A percentile compares a stretch with the other conserved stretches of the same genome.
Evolutionary conservation across 2,797 vertebrate species (phyloP).

Genomic region (Miichthys miiuy): DNA sequence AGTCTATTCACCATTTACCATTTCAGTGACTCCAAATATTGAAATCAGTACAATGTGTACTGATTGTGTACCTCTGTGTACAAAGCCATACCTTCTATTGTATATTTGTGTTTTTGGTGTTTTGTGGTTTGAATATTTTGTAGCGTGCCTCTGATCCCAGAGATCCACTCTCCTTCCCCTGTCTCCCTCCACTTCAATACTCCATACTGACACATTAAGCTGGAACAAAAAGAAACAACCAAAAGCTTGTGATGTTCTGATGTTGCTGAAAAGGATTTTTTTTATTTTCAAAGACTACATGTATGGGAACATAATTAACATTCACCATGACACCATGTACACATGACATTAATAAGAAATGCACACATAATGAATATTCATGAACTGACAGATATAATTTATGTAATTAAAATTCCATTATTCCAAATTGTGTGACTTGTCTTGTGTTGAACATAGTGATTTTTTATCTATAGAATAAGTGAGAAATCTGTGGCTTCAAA

Average conservation of each 20-base stretch:
- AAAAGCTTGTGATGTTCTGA: slow-evolving; percentile 69
- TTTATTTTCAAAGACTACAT: slow-evolving; percentile 4
- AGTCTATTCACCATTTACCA: not conserved
- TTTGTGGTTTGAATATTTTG: slow-evolving; percentile 26
- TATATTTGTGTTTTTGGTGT: slow-evolving; percentile 38
- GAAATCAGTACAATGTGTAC: not conserved
- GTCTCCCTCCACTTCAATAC: slow-evolving; percentile 45
- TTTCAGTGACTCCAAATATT: slow-evolving; percentile 27
- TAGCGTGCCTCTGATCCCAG: slow-evolving; percentile 41
- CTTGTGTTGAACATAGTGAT: slow-evolving; percentile 22
- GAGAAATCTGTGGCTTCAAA: not conserved
- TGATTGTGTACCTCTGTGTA: not conserved
- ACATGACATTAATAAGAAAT: not conserved
- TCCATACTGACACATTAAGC: slow-evolving; percentile 22
- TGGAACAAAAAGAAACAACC: slow-evolving; percentile 83
- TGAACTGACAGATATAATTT: slow-evolving; percentile 31
- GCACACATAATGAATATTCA: slow-evolving; percentile 26
- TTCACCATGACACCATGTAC: not conserved
- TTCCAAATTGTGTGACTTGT: slow-evolving; percentile 42
- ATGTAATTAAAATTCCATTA: slow-evolving; percentile 67
- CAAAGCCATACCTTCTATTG: slow-evolving; percentile 20
- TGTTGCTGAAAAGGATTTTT: slow-evolving; percentile 51
- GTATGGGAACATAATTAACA: not conserved
- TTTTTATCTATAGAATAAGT: not conserved
- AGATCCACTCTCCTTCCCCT: slow-evolving; percentile 35